Evolutionary conservation across 2,113 vertebrate species (phyloP).

Genomic region (Corvus hawaiiensis): DNA sequence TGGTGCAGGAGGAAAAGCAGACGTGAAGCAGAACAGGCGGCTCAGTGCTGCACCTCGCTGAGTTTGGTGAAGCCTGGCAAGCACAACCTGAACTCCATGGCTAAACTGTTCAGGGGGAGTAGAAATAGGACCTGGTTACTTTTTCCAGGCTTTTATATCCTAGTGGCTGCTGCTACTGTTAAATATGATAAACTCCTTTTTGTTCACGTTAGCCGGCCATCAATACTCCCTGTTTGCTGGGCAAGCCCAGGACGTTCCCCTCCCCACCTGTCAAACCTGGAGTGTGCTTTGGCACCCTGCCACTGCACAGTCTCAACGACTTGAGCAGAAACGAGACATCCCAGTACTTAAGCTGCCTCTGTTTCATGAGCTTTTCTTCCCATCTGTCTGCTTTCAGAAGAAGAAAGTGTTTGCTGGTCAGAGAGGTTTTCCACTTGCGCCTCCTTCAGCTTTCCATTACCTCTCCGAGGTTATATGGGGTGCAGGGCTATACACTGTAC

Average conservation of each 20-base stretch:
- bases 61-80: not conserved
- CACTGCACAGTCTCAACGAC: not conserved
- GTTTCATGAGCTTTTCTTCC: slow-evolving; percentile 42
- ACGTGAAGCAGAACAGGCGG: not conserved
- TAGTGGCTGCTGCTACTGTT: slow-evolving; percentile 40
- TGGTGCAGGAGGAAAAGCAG: not conserved
- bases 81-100: not conserved
- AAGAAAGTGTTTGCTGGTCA: slow-evolving; percentile 56
- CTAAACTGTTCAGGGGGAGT: not conserved
- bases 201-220: not conserved
- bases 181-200: slow-evolving; percentile 15
- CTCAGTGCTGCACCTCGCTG: not conserved
- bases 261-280: slow-evolving; percentile 44
- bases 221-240: slow-evolving; percentile 20
- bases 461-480: slow-evolving; percentile 46
- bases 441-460: slow-evolving; percentile 65
- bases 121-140: not conserved
- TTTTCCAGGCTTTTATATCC: slow-evolving; percentile 10
- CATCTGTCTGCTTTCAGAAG: slow-evolving; percentile 40
- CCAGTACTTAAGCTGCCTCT: slow-evolving; percentile 10
- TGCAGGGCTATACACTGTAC: slow-evolving; percentile 62
- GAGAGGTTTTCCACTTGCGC: slow-evolving; percentile 65
- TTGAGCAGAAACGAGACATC: slow-evolving; percentile 58
- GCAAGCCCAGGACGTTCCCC: slow-evolving; percentile 26
- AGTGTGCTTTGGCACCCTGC: slow-evolving; percentile 58